phyloP scores from a whole-genome alignment of 2,797 vertebrate species.

The Propithecus deckenii region DNA sequence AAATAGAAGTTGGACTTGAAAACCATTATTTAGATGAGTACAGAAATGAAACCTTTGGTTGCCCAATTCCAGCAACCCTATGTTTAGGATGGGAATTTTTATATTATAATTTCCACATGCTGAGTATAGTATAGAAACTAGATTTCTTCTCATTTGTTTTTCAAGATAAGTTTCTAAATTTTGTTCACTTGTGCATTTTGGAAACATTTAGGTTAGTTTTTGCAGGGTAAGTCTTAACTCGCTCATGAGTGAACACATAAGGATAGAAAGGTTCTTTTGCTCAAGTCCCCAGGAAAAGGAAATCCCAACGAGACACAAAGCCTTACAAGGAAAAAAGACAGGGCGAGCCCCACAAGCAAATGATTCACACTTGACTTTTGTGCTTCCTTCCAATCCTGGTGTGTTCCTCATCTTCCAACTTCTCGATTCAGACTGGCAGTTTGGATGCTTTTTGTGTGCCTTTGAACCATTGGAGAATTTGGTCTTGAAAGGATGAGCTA shows the following conservation, averaged over 20 bases:
- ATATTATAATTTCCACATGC: constrained; percentile 52
- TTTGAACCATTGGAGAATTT: not conserved
- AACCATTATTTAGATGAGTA: constrained; percentile 51
- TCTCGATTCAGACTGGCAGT: not conserved
- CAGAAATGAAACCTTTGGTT: constrained; percentile 56
- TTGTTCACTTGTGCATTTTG: not conserved
- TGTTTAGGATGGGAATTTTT: constrained; percentile 68
- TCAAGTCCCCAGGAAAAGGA: not conserved
- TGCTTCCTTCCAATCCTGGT: not conserved
- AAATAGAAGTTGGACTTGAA: constrained; percentile 34
- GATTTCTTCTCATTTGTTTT: constrained; percentile 37
- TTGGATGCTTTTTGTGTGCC: not conserved
- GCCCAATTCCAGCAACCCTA: constrained; percentile 8
- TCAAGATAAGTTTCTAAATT: constrained; percentile 24
- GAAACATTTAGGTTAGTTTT: not conserved
- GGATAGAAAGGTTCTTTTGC: not conserved
- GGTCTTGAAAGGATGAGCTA: not conserved
- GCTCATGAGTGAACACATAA: not conserved
- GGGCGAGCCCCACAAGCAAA: not conserved
- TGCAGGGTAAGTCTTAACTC: not conserved
- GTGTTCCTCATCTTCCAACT: not conserved
- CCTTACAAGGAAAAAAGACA: not conserved
- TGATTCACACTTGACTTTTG: not conserved
- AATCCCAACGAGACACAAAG: not conserved
- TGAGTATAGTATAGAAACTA: not conserved